Percentiles rank a stretch among this genome's conserved stretches.
Evolutionary conservation across 2,888 invertebrate genomes (phyloP).

Genomic region (Brassicogethes aeneus): DNA sequence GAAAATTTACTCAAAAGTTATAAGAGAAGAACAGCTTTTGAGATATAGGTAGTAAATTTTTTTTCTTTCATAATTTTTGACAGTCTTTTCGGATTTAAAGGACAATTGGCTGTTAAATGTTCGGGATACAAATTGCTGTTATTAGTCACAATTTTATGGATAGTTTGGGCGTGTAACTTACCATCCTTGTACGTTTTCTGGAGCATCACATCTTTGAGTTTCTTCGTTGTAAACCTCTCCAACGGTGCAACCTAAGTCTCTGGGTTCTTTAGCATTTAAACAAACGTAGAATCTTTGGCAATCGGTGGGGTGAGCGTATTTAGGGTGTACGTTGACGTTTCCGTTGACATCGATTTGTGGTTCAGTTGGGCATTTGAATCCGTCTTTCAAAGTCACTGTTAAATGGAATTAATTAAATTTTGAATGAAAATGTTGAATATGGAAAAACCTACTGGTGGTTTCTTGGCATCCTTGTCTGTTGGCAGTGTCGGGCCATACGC

Average conservation of each 20-base stretch:
- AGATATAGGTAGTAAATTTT: too few species aligned
- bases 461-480: conserved; percentile 64
- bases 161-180: conserved; percentile 41
- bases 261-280: conserved; percentile 76
- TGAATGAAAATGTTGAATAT: background rate
- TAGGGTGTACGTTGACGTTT: conserved; percentile 70
- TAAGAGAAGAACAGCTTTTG: too few species aligned
- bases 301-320: conserved; percentile 76
- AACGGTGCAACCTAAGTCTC: conserved; percentile 75
- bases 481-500: conserved; percentile 80
- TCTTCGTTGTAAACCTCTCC: conserved; percentile 90
- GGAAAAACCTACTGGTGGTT: background rate
- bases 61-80: too few species aligned
- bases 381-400: conserved; percentile 68
- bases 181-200: conserved; percentile 88
- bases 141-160: background rate
- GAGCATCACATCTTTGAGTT: conserved; percentile 75
- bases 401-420: conserved; percentile 13
- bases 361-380: conserved; percentile 76
- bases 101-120: too few species aligned
- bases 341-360: conserved; percentile 57
- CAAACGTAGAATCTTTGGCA: conserved; percentile 91
- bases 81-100: too few species aligned
- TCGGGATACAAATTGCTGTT: background rate
- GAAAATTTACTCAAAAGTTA: too few species aligned